Evolutionary conservation across 2,797 vertebrate genomes (phyloP).

Genomic region (Crenuchus spilurus): DNA sequence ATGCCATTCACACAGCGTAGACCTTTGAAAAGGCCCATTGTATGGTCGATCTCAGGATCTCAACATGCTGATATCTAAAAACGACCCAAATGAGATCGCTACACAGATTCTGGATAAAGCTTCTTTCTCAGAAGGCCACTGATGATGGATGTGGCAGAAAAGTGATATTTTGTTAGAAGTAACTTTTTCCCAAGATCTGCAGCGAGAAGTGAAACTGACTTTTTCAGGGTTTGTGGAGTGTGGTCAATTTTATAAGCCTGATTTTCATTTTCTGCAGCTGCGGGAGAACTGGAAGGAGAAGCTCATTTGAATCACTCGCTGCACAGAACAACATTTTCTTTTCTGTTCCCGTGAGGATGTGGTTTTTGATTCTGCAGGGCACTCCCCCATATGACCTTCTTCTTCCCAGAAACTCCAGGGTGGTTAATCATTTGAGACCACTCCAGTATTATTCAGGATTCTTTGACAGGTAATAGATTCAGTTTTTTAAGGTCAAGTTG

Average conservation of each 20-base stretch:
- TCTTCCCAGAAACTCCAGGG: conserved; percentile 56
- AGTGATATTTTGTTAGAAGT: not conserved
- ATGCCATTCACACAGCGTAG: not conserved
- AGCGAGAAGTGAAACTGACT: conserved; percentile 55
- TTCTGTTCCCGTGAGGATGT: conserved; percentile 54
- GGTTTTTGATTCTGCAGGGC: conserved; percentile 39
- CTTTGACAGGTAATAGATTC: conserved; percentile 55
- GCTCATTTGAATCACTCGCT: conserved; percentile 51
- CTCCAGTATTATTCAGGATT: conserved; percentile 37
- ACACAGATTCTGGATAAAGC: not conserved
- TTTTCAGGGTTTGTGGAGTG: conserved; percentile 18
- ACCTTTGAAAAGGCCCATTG: not conserved
- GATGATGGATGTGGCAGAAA: no score
- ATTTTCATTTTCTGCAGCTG: conserved; percentile 39
- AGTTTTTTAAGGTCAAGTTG: conserved; percentile 36
- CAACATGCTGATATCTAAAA: not conserved
- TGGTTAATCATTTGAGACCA: conserved; percentile 52
- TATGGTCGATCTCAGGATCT: not conserved
- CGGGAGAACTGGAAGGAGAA: conserved; percentile 28
- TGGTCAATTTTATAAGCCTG: conserved; percentile 24
- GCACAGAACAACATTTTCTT: conserved; percentile 50
- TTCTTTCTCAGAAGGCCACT: not conserved
- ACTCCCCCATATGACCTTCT: conserved; percentile 37
- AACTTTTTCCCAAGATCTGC: conserved; percentile 25
- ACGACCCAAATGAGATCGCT: not conserved